Evolutionary conservation across 2,113 vertebrate species (phyloP), one percentile per base, ranked within the genome.

Genomic region (Otis tarda): DNA sequence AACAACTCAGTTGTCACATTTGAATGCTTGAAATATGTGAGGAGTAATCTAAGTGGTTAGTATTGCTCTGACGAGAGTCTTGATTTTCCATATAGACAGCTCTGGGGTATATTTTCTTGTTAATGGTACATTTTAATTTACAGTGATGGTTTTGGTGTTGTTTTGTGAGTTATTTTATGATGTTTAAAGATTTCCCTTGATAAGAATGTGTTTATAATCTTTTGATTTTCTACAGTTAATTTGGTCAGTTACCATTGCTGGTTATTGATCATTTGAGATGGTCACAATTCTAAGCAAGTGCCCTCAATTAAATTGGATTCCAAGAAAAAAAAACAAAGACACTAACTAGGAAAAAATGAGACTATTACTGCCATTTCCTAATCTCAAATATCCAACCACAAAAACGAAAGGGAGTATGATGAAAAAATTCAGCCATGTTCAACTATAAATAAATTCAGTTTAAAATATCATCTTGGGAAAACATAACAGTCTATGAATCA

Each of bases 61-160:
- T 53, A 74, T 57, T 63, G 69, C 27, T 73, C 87, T 91, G 30
- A 28, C 82, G 73, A 90, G 64, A 75, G 81, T 39, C 83, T 53
- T 91, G 52, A 67, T 94, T 84, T 89, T 76, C 53, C 81, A 92
- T 27, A 75, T 35, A 89, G 55, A 39, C 56, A 89, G 41, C 91
- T 87, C 82, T 47, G 55, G 78, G 31, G 74, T 57, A 69, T 9
- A 65, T 22, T 90, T 87, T 47, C 53, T 45, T 1, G 1, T 43
- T 93, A 93, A 94, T 37, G 35, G 41, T 23, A 73, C 7, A 41
- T 61, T 95, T 94, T 83, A 73, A 95, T 91, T 93, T 82, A 73
- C 57, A 69, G 13, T 43, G 43, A 73, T 82, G 39, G 27, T 31
- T 89, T 76, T 69, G 69, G 17, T 78, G 39, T 64, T 84, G 60